These are phyloP conservation scores for Xylocampa areola DNA, from an alignment of 2,888 invertebrate species.

Conservation along the genomic window DNA sequence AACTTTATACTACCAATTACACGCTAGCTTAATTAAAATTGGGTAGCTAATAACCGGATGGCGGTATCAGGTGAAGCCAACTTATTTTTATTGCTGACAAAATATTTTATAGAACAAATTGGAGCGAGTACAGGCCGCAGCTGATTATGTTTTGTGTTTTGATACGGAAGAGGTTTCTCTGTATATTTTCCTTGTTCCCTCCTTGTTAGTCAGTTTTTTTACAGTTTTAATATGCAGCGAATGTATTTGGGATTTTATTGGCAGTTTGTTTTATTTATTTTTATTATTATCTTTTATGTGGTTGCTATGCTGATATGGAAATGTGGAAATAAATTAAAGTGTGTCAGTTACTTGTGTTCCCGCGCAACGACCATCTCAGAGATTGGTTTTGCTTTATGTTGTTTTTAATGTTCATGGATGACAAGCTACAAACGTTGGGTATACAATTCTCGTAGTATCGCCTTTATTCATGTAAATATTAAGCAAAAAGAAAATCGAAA, in stretches of 20 bases:
- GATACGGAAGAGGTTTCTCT: conserved; percentile 61
- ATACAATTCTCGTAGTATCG: conserved; percentile 15
- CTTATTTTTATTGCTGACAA: conserved; percentile 52
- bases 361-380: conserved; percentile 14
- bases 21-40: conserved; percentile 54
- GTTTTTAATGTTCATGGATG: conserved; percentile 40
- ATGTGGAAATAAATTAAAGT: conserved; percentile 47
- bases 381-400: conserved; percentile 47
- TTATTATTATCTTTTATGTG: conserved; percentile 52
- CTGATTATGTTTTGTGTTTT: conserved; percentile 47
- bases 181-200: conserved; percentile 62
- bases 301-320: conserved; percentile 44
- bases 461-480: conserved; percentile 4
- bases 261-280: conserved; percentile 55
- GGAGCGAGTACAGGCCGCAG: conserved; percentile 6
- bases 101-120: conserved; percentile 19
- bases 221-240: conserved; percentile 44
- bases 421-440: conserved; percentile 9
- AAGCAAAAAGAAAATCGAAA: too few relatives aligned
- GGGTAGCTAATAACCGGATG: conserved; percentile 48
- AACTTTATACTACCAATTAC: conserved; percentile 46
- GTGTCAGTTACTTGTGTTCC: conserved; percentile 30
- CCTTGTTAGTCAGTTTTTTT: conserved; percentile 56
- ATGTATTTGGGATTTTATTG: conserved; percentile 54
- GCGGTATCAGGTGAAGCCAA: conserved; percentile 43